A percentile compares a stretch with the other conserved stretches of the same genome.
Evolutionary conservation across 2,797 vertebrate genomes (phyloP).

Genomic region (Takifugu ocellatus): DNA sequence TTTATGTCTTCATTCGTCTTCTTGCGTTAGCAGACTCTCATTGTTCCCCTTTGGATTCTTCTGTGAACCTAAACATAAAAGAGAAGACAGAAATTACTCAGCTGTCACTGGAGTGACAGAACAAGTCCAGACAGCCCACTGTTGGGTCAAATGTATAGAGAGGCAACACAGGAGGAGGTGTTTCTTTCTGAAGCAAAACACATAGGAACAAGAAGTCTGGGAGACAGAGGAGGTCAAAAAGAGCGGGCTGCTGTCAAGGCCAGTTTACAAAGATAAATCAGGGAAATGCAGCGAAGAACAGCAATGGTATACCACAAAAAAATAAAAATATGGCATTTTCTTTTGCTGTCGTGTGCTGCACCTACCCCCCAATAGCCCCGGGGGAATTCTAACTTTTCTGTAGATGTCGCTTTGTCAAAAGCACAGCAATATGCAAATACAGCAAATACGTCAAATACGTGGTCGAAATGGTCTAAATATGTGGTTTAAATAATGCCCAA

Average conservation of each 20-base stretch:
- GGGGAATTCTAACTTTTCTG: slow-evolving; percentile 34
- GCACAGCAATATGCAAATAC: slow-evolving; percentile 31
- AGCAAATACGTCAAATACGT: slow-evolving; percentile 43
- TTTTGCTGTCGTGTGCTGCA: slow-evolving; percentile 11
- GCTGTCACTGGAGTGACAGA: slow-evolving; percentile 36
- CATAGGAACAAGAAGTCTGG: slow-evolving; percentile 13
- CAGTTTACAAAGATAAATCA: slow-evolving; percentile 61
- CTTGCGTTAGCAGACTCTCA: slow-evolving; percentile 27
- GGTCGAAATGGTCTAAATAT: slow-evolving; percentile 25
- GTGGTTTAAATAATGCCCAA: slow-evolving; percentile 36
- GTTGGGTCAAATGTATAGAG: slow-evolving; percentile 27
- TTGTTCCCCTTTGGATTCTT: slow-evolving; percentile 37
- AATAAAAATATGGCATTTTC: slow-evolving; percentile 29
- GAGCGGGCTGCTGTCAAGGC: slow-evolving; percentile 50
- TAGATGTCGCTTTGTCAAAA: slow-evolving; percentile 11
- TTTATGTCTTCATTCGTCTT: slow-evolving; percentile 19
- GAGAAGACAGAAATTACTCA: slow-evolving; percentile 43
- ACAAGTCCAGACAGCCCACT: slow-evolving; percentile 39
- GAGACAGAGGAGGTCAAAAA: slow-evolving; percentile 38
- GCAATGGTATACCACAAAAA: background rate
- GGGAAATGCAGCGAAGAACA: slow-evolving; percentile 26
- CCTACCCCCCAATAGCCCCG: slow-evolving; percentile 20
- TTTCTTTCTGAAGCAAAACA: slow-evolving; percentile 9
- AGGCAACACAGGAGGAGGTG: slow-evolving; percentile 10
- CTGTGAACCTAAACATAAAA: slow-evolving; percentile 48